A percentile compares a stretch with the other conserved stretches of the same genome.
These are phyloP conservation scores for Apodemus agrarius DNA, from an alignment of 2,797 vertebrate species.

Conservation along the genomic window DNA sequence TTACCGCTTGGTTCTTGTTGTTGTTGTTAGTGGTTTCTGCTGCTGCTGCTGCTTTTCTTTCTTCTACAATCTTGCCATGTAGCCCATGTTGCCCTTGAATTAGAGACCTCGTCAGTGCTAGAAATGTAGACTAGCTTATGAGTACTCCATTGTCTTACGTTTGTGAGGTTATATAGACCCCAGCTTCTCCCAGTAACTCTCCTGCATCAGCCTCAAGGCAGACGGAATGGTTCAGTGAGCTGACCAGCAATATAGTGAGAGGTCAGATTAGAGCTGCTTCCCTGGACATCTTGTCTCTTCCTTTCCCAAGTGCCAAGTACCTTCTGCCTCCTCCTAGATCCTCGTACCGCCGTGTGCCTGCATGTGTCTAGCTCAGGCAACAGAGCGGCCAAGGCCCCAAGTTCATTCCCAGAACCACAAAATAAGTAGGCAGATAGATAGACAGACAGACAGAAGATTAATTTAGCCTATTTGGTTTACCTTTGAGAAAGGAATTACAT, in stretches of 20 bases:
- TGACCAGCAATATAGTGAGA: neutral
- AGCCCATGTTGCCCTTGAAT: neutral
- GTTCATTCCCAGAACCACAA: neutral
- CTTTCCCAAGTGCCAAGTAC: neutral
- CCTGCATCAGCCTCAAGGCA: neutral
- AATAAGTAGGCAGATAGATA: neutral
- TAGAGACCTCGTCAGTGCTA: neutral
- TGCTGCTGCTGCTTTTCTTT: neutral
- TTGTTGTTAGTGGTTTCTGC: neutral
- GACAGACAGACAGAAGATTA: neutral
- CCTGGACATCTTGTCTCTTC: rapidly evolving
- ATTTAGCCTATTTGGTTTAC: neutral
- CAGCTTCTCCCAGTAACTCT: neutral
- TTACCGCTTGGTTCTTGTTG: neutral
- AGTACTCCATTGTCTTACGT: neutral
- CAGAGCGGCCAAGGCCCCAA: neutral
- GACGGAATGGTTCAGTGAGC: neutral
- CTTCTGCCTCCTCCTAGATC: neutral
- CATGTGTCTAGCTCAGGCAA: neutral
- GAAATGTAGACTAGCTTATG: neutral
- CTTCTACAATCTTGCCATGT: neutral
- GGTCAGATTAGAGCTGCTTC: neutral
- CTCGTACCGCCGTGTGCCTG: neutral
- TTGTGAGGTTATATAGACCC: neutral
- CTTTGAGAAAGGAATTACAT: neutral